Evolutionary conservation across 2,113 vertebrate species (phyloP).

Genomic region (Channa argus): DNA sequence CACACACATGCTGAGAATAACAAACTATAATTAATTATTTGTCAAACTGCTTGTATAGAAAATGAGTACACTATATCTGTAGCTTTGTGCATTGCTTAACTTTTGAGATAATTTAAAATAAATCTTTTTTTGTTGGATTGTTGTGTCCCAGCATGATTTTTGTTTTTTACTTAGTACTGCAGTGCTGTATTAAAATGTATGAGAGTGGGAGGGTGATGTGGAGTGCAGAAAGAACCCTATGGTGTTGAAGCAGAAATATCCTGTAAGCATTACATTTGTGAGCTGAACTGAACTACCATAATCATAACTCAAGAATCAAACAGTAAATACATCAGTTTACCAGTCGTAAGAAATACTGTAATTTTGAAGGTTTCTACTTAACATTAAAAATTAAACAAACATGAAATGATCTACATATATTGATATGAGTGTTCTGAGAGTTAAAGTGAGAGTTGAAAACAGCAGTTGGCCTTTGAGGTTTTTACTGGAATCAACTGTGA

Average conservation of each 20-base stretch:
- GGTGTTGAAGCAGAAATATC: background rate
- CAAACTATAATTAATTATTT: slow-evolving; percentile 32
- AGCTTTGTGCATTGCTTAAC: slow-evolving; percentile 46
- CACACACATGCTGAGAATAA: slow-evolving; percentile 1
- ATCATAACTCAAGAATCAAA: no score
- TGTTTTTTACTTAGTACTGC: no score
- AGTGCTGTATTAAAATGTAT: no score
- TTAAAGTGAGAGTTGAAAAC: background rate
- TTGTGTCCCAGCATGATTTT: background rate
- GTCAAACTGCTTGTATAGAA: slow-evolving; percentile 63
- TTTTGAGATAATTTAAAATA: slow-evolving; percentile 50
- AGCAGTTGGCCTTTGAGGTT: background rate
- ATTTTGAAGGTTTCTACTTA: no score
- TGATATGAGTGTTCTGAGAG: background rate
- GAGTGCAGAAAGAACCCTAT: background rate
- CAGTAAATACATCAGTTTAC: no score
- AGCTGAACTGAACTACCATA: background rate
- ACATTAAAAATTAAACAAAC: no score
- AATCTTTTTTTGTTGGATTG: slow-evolving; percentile 20
- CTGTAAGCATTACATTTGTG: no score
- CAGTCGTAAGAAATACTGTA: no score
- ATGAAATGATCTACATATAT: no score
- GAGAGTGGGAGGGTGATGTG: background rate
- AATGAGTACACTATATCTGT: slow-evolving; percentile 67
- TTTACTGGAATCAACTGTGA: background rate